Conservation (phyloP, 2,888 invertebrate species). For the Plebejus anna region DNA sequence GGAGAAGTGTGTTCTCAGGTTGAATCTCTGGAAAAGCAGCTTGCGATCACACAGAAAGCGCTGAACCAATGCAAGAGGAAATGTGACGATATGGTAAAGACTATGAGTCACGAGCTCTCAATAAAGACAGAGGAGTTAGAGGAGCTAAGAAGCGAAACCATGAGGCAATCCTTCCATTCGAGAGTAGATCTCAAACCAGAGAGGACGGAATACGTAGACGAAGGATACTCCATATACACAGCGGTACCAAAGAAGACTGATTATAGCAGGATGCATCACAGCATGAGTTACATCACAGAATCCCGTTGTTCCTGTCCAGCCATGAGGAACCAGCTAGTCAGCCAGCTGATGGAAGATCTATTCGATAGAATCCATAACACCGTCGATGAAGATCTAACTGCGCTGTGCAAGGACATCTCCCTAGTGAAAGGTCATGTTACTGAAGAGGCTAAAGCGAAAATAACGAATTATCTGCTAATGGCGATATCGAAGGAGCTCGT, state of each 20-base stretch:
- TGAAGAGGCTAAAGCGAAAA: conserved; percentile 71
- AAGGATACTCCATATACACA: conserved; percentile 71
- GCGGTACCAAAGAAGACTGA: conserved; percentile 73
- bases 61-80: conserved; percentile 76
- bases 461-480: conserved; percentile 75
- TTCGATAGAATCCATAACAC: conserved; percentile 70
- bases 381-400: conserved; percentile 64
- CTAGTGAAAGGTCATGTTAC: conserved; percentile 56
- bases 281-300: conserved; percentile 71
- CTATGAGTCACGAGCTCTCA: conserved; percentile 79
- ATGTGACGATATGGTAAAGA: conserved; percentile 78
- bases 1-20: conserved; percentile 76
- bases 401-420: conserved; percentile 62
- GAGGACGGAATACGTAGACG: conserved; percentile 69
- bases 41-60: conserved; percentile 76
- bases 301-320: conserved; percentile 69
- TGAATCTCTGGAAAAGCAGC: conserved; percentile 80
- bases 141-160: conserved; percentile 67
- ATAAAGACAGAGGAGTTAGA: conserved; percentile 76
- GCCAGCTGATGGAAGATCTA: conserved; percentile 70
- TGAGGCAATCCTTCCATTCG: conserved; percentile 68
- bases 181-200: conserved; percentile 70
- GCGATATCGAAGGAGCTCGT: conserved; percentile 76
- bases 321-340: conserved; percentile 70
- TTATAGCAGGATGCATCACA: conserved; percentile 71